A percentile compares a stretch with the other conserved stretches of the same genome.
Conservation (phyloP, 2,113 vertebrate genomes). For the Ochotona curzoniae region DNA sequence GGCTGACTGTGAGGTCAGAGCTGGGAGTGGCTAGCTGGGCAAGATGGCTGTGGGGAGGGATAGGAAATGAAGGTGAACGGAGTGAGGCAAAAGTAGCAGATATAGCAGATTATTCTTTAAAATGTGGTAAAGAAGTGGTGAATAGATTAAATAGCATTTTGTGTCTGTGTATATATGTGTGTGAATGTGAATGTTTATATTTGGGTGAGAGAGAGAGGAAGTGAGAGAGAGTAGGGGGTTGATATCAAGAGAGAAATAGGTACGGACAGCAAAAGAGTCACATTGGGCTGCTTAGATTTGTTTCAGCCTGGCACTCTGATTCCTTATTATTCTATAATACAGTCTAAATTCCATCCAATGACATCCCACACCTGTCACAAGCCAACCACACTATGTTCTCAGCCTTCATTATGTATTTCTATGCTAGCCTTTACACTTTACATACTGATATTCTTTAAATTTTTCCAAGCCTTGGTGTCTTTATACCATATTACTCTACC, state of each 20-base stretch:
- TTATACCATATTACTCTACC: no score
- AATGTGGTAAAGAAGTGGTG: neutral
- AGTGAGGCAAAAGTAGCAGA: neutral
- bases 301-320: neutral
- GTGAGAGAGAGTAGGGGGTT: neutral
- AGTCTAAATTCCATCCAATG: neutral
- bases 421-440: no score
- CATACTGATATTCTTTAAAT: no score
- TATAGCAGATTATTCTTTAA: slow-evolving; percentile 22
- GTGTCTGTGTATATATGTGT: neutral
- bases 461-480: no score
- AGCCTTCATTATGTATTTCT: no score
- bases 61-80: slow-evolving; percentile 40
- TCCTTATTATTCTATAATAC: neutral
- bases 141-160: neutral
- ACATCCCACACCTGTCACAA: neutral
- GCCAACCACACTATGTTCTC: neutral
- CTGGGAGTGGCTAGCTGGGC: neutral
- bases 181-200: neutral
- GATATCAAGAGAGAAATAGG: neutral
- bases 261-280: neutral
- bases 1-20: slow-evolving; percentile 9
- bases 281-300: no score
- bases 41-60: neutral
- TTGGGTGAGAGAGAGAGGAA: neutral